These are phyloP conservation scores for Xylocampa areola DNA, from an alignment of 2,888 invertebrate genomes.

Conservation along the genomic window DNA sequence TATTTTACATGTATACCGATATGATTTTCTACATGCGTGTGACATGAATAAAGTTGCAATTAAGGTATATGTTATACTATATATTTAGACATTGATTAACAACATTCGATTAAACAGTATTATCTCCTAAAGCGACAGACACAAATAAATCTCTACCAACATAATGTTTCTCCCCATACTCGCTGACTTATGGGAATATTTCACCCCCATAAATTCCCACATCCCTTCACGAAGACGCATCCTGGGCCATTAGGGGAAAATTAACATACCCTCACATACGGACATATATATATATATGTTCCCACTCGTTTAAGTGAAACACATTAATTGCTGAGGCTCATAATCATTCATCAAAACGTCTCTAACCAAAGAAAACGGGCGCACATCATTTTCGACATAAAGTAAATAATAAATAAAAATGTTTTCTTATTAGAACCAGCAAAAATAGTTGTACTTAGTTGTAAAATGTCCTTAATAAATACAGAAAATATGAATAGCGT, in stretches of 20 bases:
- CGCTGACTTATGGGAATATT: conserved; percentile 21
- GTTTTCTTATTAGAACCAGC: conserved; percentile 21
- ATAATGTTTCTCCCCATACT: conserved; percentile 1
- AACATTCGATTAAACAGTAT: too few relatives aligned
- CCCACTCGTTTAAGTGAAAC: conserved; percentile 1
- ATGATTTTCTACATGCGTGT: too few relatives aligned
- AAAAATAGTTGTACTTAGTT: conserved; percentile 20
- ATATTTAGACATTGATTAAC: too few relatives aligned
- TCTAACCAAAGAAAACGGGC: conserved; percentile 17
- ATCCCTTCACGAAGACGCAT: conserved; percentile 17
- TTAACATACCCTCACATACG: conserved; percentile 21
- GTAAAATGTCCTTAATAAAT: conserved; percentile 9
- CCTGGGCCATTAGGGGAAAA: conserved; percentile 24
- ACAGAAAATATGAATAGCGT: conserved; percentile 1
- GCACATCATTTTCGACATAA: conserved; percentile 9
- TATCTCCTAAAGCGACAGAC: background rate
- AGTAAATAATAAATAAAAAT: conserved; percentile 32
- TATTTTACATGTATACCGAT: too few relatives aligned
- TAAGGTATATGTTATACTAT: too few relatives aligned
- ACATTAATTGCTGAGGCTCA: conserved; percentile 27
- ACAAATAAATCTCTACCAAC: background rate
- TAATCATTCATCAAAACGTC: conserved; percentile 30
- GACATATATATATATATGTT: background rate
- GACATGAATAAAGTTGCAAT: too few relatives aligned
- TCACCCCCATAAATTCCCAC: conserved; percentile 24